Evolutionary conservation across 2,113 vertebrate genomes (phyloP).

Genomic region (Chlamydotis undulata): DNA sequence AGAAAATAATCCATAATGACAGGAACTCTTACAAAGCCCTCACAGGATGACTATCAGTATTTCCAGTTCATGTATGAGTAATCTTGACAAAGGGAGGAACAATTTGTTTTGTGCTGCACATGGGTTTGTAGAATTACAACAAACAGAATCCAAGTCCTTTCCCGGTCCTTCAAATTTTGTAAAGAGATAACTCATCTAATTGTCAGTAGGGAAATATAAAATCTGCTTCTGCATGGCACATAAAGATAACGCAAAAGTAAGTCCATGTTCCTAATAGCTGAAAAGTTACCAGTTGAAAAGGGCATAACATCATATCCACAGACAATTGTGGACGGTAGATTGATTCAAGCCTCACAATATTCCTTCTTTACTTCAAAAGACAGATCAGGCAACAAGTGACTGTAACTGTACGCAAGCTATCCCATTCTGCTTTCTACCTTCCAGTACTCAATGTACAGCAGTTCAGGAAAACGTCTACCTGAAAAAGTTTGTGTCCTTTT

Average conservation of each 20-base stretch:
- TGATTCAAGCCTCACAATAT: background rate
- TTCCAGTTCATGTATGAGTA: background rate
- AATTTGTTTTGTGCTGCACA: accelerated
- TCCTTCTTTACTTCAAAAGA: background rate
- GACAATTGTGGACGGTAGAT: background rate
- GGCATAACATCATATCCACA: background rate
- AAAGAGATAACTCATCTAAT: background rate
- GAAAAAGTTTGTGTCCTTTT: background rate
- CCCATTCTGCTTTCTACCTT: background rate
- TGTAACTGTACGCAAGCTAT: background rate
- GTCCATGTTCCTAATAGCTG: background rate
- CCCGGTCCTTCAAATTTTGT: background rate
- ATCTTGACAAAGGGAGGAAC: background rate
- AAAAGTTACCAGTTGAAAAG: background rate
- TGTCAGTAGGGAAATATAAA: accelerated
- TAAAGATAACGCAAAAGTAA: background rate
- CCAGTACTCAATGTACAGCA: background rate
- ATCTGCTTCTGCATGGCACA: background rate
- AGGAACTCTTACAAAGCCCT: background rate
- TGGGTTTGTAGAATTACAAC: accelerated
- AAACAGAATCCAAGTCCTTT: background rate
- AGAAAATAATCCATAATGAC: background rate
- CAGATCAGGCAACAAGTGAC: background rate
- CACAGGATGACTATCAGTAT: background rate
- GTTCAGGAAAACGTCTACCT: background rate